Evolutionary conservation across 2,113 vertebrate genomes (phyloP).

Genomic region (Tragelaphus strepsiceros): DNA sequence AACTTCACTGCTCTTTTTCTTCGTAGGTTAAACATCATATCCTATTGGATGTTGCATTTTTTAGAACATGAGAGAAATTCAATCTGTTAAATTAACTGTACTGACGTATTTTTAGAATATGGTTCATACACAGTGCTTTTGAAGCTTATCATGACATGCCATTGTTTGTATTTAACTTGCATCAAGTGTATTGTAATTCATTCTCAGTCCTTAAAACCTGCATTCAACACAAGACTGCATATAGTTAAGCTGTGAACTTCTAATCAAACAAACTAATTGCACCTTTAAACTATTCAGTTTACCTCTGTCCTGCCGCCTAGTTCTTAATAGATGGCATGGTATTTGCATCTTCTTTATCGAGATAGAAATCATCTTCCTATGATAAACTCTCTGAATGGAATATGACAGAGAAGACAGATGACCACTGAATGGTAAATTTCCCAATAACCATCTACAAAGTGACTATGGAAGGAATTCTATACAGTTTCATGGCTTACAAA

Average conservation of each 20-base stretch:
- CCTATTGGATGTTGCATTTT: background rate
- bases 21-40: background rate
- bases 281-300: constrained; percentile 18
- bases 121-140: background rate
- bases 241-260: background rate
- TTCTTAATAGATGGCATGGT: background rate
- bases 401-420: background rate
- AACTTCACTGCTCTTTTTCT: background rate
- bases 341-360: constrained; percentile 19
- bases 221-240: background rate
- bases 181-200: background rate
- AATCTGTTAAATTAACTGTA: background rate
- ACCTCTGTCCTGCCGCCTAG: background rate
- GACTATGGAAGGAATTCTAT: background rate
- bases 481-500: background rate
- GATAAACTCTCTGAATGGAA: background rate
- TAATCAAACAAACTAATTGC: background rate
- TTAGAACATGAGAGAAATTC: background rate
- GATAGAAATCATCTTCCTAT: background rate
- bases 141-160: background rate
- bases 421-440: background rate
- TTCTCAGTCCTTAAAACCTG: background rate
- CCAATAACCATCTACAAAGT: background rate
- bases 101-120: background rate
- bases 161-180: background rate